phyloP scores from a whole-genome alignment of 2,888 invertebrate genomes.

The Epinotia bilunana region DNA sequence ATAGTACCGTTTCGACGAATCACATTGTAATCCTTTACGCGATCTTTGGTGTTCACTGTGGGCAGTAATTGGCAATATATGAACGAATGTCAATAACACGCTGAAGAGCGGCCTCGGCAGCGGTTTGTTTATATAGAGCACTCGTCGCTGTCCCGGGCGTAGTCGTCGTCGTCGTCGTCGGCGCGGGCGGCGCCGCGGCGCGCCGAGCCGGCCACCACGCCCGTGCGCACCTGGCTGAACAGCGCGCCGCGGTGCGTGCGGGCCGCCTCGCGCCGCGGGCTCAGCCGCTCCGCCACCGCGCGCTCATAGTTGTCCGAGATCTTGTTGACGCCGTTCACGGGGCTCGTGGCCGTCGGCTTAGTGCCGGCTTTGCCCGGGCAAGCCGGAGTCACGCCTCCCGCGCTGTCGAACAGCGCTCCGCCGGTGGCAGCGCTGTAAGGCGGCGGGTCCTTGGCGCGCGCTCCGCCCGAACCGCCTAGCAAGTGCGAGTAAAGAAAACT shows the following conservation, averaged over 20 bases:
- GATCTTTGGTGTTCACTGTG: constrained; percentile 76
- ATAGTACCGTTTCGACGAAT: constrained; percentile 50
- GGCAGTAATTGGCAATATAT: constrained; percentile 30
- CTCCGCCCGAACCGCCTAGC: constrained; percentile 62
- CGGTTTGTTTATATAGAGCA: constrained; percentile 83
- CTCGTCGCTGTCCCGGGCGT: constrained; percentile 85
- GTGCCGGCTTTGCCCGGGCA: constrained; percentile 61
- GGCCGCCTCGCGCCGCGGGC: constrained; percentile 70
- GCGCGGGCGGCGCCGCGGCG: constrained; percentile 51
- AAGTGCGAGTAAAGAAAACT: constrained; percentile 80
- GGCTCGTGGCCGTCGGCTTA: constrained; percentile 69
- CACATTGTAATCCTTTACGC: constrained; percentile 54
- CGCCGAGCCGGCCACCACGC: constrained; percentile 73
- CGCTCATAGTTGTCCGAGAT: constrained; percentile 81
- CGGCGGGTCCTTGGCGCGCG: constrained; percentile 74
- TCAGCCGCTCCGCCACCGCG: constrained; percentile 75
- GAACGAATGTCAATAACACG: not conserved
- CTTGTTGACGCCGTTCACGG: constrained; percentile 77
- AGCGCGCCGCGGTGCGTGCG: constrained; percentile 71
- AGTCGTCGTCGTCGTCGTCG: constrained; percentile 80
- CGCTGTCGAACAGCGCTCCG: constrained; percentile 65
- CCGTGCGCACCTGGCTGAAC: constrained; percentile 78
- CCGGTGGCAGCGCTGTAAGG: constrained; percentile 73
- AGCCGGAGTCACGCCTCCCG: constrained; percentile 54
- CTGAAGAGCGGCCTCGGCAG: constrained; percentile 36